Conservation (phyloP, 2,797 vertebrate genomes). For the Trachops cirrhosus region DNA sequence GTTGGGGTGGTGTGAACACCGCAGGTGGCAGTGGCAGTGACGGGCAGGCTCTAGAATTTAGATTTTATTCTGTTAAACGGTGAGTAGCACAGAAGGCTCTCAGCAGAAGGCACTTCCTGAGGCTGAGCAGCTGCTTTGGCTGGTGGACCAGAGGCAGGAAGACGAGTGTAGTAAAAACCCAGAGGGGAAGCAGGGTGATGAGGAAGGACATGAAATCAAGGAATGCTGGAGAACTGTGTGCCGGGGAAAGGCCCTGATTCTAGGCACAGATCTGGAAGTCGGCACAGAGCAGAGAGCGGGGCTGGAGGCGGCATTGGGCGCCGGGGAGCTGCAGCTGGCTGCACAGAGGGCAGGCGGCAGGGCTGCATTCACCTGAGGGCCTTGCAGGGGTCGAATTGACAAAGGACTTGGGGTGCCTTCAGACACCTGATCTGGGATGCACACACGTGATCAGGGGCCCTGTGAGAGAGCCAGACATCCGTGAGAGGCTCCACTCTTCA, state of each 20-base stretch:
- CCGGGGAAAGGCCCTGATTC: background rate
- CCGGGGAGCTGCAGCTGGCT: background rate
- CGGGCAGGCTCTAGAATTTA: background rate
- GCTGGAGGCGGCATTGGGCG: background rate
- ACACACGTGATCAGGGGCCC: background rate
- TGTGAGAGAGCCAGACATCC: background rate
- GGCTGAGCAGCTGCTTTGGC: background rate
- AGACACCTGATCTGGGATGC: background rate
- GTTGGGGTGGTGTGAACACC: background rate
- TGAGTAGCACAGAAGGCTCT: background rate
- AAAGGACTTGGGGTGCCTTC: background rate
- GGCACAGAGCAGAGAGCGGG: background rate
- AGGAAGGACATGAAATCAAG: background rate
- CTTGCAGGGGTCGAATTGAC: background rate
- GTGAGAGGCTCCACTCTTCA: background rate
- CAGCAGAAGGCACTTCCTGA: background rate
- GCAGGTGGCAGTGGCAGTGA: accelerated
- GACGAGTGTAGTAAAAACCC: background rate
- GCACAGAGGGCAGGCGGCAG: accelerated
- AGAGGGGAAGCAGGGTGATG: background rate
- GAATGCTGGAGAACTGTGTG: background rate
- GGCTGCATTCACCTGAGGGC: too few relatives aligned
- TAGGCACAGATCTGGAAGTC: background rate
- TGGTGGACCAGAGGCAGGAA: background rate
- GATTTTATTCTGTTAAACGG: background rate